Evolutionary conservation across 2,888 invertebrate genomes (phyloP), one percentile per base, ranked within the genome.

Genomic region (Scaptomyza polygonia): DNA sequence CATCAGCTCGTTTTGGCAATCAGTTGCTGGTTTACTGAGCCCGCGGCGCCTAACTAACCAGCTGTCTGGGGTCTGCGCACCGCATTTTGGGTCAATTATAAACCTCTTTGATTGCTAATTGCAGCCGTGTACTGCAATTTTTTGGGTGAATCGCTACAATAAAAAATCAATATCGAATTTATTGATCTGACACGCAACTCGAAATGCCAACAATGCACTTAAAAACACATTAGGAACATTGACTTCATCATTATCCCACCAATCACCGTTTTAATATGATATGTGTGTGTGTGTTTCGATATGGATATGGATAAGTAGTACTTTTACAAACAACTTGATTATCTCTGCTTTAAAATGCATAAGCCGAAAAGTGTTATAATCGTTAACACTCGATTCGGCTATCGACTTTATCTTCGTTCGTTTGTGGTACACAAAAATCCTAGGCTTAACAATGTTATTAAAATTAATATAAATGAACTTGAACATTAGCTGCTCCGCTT

Each of bases 401-500:
- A 32, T 52, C 21, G 45, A 58, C 45, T 34, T 25, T 51, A 16
- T 16, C 25, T 57, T 43, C 6, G 25, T 55, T 36, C 18, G 40
- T 16, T 56, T 39, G 42, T 51, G 43, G 21, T 39, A 36, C 52
- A 39, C 36, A 7, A 48, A 61, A 66, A 51, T 72, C 67, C 69
- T 69, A 57, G 72, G 55, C 77, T 82, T 87, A 88, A 87, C 88
- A 87, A 86, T 86, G 80, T 88, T 87, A 88, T 87, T 87, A 88
- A 88, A 88, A 88, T 88, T 86, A 88, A 82, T 87, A 88, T 87
- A 88, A 87, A 87, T 87, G 86, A 80, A 77, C 73, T 16, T 57
- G 53, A 59, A 59, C 75, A 70, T 74, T 67, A 74, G 43, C 69
- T 32, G 12, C 5, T 44, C 62, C 47, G 14, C 16, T 14, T 40